These are phyloP conservation scores for Leucopternis melanops DNA, from an alignment of 2,113 vertebrate genomes.

Conservation along the genomic window DNA sequence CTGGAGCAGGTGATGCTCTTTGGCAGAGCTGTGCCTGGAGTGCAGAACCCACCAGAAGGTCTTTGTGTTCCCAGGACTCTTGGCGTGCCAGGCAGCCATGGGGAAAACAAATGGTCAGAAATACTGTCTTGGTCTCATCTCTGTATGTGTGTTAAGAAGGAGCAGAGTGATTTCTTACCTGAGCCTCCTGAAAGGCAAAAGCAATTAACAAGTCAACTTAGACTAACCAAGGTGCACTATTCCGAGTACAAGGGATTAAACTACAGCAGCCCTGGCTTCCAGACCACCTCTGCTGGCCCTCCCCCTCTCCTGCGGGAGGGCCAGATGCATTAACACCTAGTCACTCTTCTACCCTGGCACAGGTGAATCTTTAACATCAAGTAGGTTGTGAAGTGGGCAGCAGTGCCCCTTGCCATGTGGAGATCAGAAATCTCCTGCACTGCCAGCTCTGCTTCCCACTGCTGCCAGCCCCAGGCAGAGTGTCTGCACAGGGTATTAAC, in stretches of 20 bases:
- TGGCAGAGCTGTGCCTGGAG: not conserved
- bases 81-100: not conserved
- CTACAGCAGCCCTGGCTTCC: not conserved
- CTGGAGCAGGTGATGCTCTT: not conserved
- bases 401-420: not conserved
- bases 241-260: conserved; percentile 21
- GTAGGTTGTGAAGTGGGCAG: not conserved
- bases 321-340: not conserved
- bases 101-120: not conserved
- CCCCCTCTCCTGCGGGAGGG: not conserved
- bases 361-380: not conserved
- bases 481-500: not conserved
- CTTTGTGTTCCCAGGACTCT: not conserved
- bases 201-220: not conserved
- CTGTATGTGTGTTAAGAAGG: not conserved
- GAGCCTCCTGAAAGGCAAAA: conserved; percentile 14
- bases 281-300: not conserved
- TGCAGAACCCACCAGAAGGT: not conserved
- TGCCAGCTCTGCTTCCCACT: not conserved
- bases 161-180: conserved; percentile 16
- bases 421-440: not conserved
- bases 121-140: not conserved
- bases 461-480: not conserved
- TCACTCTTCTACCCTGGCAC: not conserved
- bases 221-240: not conserved